phyloP scores from a whole-genome alignment of 2,888 invertebrate genomes.

The Tanytarsus gracilentus region DNA sequence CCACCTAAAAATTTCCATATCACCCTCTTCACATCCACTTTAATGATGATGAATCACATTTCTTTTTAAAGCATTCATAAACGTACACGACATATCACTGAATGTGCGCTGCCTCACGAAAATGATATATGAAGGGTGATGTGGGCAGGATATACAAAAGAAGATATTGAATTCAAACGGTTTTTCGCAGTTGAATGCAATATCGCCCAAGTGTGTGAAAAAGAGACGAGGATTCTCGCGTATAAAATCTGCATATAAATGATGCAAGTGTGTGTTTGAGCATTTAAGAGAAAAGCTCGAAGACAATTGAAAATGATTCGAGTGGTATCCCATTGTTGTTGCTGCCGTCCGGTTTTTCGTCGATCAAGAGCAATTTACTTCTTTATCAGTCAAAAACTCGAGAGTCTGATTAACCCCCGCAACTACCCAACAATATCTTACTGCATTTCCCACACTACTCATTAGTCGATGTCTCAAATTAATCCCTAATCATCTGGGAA shows the following conservation, averaged over 20 bases:
- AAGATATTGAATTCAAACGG: not conserved
- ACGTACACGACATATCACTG: too few species aligned
- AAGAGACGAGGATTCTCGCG: not conserved
- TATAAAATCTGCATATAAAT: not conserved
- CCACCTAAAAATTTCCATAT: too few species aligned
- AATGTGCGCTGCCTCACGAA: not conserved
- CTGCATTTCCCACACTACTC: too few species aligned
- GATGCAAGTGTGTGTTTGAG: too few species aligned
- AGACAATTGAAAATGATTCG: slow-evolving; percentile 11
- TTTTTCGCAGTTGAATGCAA: slow-evolving; percentile 10
- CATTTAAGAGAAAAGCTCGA: too few species aligned
- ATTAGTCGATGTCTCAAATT: not conserved
- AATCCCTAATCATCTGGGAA: not conserved
- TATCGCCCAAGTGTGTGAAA: slow-evolving; percentile 26
- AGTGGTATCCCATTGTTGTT: not conserved
- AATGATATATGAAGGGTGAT: not conserved
- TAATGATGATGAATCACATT: too few species aligned
- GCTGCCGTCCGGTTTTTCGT: not conserved
- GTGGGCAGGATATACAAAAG: not conserved
- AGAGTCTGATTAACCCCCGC: too few species aligned
- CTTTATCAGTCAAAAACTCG: slow-evolving; percentile 5
- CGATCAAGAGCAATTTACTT: slow-evolving; percentile 12
- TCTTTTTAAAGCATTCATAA: too few species aligned
- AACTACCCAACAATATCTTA: too few species aligned
- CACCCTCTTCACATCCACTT: too few species aligned